Percentiles rank a stretch among this genome's conserved stretches.
Conservation (phyloP, 2,888 invertebrate genomes). For the Cheilosia vernalis region DNA sequence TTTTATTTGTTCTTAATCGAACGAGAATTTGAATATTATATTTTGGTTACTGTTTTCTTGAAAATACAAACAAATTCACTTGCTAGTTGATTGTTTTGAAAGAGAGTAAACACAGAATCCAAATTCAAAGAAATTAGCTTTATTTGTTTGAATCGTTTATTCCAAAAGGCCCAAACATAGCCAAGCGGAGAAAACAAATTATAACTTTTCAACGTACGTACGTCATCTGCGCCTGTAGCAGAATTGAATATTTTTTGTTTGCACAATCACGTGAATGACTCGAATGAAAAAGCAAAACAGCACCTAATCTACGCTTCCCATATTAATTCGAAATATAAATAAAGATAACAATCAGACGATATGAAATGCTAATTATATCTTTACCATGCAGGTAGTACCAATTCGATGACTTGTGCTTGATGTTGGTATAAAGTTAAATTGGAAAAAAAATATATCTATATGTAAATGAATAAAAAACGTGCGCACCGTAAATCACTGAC, state of each 20-base stretch:
- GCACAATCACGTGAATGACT: constrained; percentile 13
- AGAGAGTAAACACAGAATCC: too few relatives aligned
- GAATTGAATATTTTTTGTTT: not conserved
- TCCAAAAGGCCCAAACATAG: too few relatives aligned
- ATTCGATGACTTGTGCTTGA: not conserved
- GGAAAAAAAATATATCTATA: not conserved
- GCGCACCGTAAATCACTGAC: constrained; percentile 1
- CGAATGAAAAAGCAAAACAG: not conserved
- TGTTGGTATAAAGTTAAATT: not conserved
- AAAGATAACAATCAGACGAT: constrained; percentile 16
- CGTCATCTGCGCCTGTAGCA: not conserved
- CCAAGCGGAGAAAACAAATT: not conserved
- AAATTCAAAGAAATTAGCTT: too few relatives aligned
- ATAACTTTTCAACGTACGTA: not conserved
- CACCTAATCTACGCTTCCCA: constrained; percentile 4
- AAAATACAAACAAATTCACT: too few relatives aligned
- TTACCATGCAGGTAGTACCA: constrained; percentile 1
- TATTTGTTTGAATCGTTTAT: too few relatives aligned
- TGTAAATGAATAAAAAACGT: too few relatives aligned
- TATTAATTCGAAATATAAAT: constrained; percentile 15
- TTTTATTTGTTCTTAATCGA: too few relatives aligned
- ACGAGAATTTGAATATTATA: too few relatives aligned
- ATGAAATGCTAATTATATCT: constrained; percentile 23
- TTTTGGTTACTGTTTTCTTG: too few relatives aligned
- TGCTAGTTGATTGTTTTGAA: too few relatives aligned